phyloP scores from a whole-genome alignment of 2,113 vertebrate genomes.

The Hydrolagus affinis region DNA sequence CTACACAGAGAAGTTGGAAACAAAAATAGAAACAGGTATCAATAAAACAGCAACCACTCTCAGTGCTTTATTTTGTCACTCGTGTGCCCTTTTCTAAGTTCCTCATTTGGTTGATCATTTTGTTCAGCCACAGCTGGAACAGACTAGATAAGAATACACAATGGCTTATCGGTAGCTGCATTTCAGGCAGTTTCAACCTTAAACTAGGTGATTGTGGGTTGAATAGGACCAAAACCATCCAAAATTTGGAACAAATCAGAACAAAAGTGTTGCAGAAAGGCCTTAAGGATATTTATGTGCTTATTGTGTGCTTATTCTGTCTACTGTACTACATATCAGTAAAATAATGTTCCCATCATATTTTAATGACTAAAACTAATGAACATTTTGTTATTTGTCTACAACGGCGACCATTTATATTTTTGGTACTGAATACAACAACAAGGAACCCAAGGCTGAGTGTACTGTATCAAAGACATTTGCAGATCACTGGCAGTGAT shows the following conservation, averaged over 20 bases:
- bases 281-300: background rate
- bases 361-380: constrained; percentile 1
- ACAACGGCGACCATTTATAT: background rate
- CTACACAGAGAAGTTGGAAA: constrained; percentile 39
- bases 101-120: background rate
- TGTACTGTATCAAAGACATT: background rate
- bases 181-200: background rate
- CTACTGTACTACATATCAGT: background rate
- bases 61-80: background rate
- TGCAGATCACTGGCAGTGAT: background rate
- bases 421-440: constrained; percentile 4
- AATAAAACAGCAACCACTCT: background rate
- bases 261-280: background rate
- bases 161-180: background rate
- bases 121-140: background rate
- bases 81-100: background rate
- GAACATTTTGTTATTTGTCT: background rate
- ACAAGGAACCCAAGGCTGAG: too few species aligned
- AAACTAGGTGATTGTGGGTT: background rate
- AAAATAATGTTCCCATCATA: background rate
- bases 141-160: background rate
- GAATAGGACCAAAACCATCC: background rate
- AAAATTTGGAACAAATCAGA: background rate
- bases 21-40: background rate
- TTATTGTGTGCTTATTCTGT: too few species aligned